These are phyloP conservation scores for Pachycephus smyrnensis DNA, from an alignment of 2,888 invertebrate genomes.

Conservation along the genomic window DNA sequence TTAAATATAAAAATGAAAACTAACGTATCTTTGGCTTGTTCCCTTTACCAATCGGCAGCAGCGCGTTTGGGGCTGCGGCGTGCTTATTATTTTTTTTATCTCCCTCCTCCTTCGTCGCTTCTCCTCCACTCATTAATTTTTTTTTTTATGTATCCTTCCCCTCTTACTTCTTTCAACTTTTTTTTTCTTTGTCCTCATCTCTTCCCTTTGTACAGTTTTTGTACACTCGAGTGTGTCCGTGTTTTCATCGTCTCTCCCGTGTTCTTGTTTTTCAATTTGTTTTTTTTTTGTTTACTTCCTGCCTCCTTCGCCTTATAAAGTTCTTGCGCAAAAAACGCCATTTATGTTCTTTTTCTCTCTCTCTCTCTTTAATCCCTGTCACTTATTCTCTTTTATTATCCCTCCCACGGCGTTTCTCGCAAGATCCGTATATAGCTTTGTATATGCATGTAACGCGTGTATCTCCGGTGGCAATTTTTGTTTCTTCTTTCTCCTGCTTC, in stretches of 20 bases:
- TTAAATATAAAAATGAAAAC: constrained; percentile 73
- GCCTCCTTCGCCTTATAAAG: background rate
- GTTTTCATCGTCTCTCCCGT: constrained; percentile 16
- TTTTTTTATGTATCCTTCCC: constrained; percentile 54
- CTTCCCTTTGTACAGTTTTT: constrained; percentile 56
- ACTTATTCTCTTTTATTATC: constrained; percentile 18
- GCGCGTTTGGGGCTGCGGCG: constrained; percentile 52
- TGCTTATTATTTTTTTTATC: constrained; percentile 47
- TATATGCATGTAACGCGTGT: background rate
- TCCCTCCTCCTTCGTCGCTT: constrained; percentile 40
- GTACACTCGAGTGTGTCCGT: constrained; percentile 52
- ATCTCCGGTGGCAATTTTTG: background rate
- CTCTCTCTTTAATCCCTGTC: constrained; percentile 3
- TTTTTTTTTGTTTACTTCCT: constrained; percentile 7
- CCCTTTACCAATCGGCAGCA: constrained; percentile 79
- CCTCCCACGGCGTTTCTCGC: constrained; percentile 1
- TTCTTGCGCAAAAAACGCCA: background rate
- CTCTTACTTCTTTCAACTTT: background rate
- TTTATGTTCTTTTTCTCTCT: constrained; percentile 15
- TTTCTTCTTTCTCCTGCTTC: background rate
- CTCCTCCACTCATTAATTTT: constrained; percentile 45
- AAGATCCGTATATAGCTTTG: no score
- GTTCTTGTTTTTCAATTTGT: constrained; percentile 14
- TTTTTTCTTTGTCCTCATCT: constrained; percentile 40
- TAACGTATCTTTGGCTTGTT: constrained; percentile 88